Evolutionary conservation across 2,888 invertebrate genomes (phyloP), one percentile per base, ranked within the genome.

Genomic region (Lutraria lutraria): DNA sequence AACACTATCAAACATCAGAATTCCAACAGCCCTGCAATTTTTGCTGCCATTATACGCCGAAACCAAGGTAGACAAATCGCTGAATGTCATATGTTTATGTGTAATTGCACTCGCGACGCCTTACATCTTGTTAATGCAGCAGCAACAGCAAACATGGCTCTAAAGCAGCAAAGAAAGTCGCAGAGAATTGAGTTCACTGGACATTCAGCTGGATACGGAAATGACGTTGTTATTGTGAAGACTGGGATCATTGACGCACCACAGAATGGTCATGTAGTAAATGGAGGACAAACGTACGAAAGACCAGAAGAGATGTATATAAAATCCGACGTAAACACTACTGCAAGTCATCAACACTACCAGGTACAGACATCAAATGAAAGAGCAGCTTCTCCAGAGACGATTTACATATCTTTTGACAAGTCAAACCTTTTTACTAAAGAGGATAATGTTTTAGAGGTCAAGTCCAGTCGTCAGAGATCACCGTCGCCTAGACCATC

Each of bases 71-170:
- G 95, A n/a, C 95, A 96, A 91, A 94, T 96, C 2, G 93, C 96
- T 25, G 96, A 96, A 90, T 96, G 96, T 85, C 96, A 96, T 85
- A 94, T 94, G 29, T 96, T 96, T 90, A 93, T 96, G 25, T 94
- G 95, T 85, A 93, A 94, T 95, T 98, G 99, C 88, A 99, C 99
- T 97, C 98, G 99, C 96, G 99, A 99, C 81, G 99, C 99, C 92
- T 99, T 99, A 97, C 99, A 99, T 94, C 97, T 99, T 95, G 99
- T 99, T 92, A 97, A 99, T 94, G 99, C 99, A 13, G 92, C 94
- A 8, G 93, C 94, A 15, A 86, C 87, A 25, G 92, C 94, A 0
- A 94, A 94, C 89, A 90, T 92, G 82, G 87, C 89, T 15, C 81
- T 92, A 2, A 90, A 89, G 79, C 81, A 87, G 29, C 52, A 31